phyloP scores from a whole-genome alignment of 2,113 vertebrate species.

The Furnarius figulus region DNA sequence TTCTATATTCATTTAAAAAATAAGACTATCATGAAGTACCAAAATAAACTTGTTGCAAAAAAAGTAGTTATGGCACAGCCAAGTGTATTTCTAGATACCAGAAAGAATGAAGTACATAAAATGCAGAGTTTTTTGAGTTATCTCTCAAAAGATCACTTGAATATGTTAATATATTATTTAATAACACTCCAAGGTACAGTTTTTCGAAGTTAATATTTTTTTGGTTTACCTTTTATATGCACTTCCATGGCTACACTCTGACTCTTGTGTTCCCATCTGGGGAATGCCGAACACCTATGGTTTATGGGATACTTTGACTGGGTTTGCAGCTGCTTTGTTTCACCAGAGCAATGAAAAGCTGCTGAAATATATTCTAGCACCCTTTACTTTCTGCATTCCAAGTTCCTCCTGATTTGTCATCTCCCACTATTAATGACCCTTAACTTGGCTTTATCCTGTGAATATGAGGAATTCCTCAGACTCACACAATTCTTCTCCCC shows the following conservation, averaged over 20 bases:
- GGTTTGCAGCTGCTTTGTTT: neutral
- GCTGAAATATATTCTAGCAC: neutral
- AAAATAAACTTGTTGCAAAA: neutral
- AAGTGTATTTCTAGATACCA: neutral
- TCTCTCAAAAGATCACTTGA: neutral
- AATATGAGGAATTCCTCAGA: neutral
- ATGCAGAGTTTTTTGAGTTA: neutral
- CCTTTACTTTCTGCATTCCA: neutral
- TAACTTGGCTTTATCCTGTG: neutral
- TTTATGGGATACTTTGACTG: neutral
- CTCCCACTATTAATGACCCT: neutral
- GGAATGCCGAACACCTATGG: neutral
- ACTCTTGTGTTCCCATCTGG: neutral
- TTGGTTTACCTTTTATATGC: neutral
- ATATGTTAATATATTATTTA: neutral
- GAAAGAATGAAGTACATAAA: neutral
- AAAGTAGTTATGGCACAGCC: neutral
- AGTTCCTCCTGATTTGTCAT: neutral
- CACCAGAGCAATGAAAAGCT: neutral
- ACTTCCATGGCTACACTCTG: neutral
- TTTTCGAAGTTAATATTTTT: neutral
- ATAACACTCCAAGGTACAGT: neutral
- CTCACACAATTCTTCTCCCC: neutral
- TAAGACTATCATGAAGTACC: neutral
- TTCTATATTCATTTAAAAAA: neutral